Conservation (phyloP, 2,797 vertebrate species). For the Peromyscus aztecus region DNA sequence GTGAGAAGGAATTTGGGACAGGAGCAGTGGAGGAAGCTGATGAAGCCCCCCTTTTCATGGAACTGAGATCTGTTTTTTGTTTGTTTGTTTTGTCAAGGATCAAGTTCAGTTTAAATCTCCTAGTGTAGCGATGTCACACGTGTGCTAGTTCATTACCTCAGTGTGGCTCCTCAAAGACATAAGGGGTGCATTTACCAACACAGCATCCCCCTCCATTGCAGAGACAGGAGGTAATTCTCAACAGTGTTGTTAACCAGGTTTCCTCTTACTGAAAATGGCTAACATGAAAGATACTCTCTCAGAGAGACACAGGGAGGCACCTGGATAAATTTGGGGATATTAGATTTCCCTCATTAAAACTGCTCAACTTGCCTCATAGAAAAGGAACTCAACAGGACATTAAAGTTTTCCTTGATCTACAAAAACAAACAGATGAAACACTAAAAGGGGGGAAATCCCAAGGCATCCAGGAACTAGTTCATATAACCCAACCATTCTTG, state of each 20-base stretch:
- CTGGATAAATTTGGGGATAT: neutral
- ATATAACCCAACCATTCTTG: constrained; percentile 68
- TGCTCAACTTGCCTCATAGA: neutral
- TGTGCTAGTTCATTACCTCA: neutral
- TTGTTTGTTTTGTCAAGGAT: neutral
- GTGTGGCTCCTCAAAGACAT: neutral
- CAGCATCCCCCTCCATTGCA: neutral
- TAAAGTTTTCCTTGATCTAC: neutral
- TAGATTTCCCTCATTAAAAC: neutral
- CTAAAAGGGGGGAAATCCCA: neutral
- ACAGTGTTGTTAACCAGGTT: neutral
- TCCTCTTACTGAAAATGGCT: neutral
- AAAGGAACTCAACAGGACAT: neutral
- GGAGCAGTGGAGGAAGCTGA: neutral
- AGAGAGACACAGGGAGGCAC: neutral
- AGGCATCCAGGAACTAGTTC: constrained; percentile 62
- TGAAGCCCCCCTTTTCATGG: neutral
- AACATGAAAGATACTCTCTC: neutral
- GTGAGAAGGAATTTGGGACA: constrained; percentile 3
- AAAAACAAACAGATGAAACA: neutral
- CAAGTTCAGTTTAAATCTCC: neutral
- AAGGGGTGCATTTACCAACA: neutral
- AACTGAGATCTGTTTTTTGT: neutral
- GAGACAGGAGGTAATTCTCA: neutral
- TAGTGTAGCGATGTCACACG: neutral